A percentile compares a stretch with the other conserved stretches of the same genome.
These are phyloP conservation scores for Pseudochaenichthys georgianus DNA, from an alignment of 2,797 vertebrate species.

Conservation along the genomic window DNA sequence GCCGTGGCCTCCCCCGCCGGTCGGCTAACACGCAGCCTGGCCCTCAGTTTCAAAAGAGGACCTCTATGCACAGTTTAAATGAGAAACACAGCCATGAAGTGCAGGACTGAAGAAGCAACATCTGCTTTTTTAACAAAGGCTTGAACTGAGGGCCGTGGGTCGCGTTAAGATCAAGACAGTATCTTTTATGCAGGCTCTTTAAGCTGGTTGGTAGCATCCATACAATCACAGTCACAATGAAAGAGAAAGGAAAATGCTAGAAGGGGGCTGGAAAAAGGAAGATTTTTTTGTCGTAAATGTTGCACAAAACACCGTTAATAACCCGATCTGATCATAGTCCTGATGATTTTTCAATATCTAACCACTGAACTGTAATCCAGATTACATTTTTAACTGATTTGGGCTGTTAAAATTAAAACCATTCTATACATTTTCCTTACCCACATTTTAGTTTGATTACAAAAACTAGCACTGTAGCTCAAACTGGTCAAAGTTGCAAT, in stretches of 20 bases:
- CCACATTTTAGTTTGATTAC: not conserved
- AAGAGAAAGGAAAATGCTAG: not conserved
- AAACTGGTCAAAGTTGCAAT: not conserved
- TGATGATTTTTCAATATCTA: not conserved
- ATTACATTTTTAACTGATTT: not conserved
- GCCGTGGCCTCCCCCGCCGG: conserved; percentile 35
- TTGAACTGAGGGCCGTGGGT: not conserved
- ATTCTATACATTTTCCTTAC: not conserved
- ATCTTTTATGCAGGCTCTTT: not conserved
- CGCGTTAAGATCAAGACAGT: not conserved
- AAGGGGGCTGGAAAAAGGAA: not conserved
- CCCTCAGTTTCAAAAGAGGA: conserved; percentile 20
- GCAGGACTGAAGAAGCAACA: conserved; percentile 5
- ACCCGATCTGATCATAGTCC: not conserved
- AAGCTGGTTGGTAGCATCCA: not conserved
- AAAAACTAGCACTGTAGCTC: not conserved
- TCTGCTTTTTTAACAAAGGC: conserved; percentile 20
- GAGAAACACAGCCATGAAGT: conserved; percentile 18
- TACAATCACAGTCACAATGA: not conserved
- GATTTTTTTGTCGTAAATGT: not conserved
- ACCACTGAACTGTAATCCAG: conserved; percentile 12
- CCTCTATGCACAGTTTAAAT: conserved; percentile 10
- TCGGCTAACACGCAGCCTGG: conserved; percentile 29
- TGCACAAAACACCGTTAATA: conserved; percentile 2
- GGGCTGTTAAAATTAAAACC: not conserved